phyloP scores from a whole-genome alignment of 2,113 vertebrate genomes.

The Melanocharis versteri region DNA sequence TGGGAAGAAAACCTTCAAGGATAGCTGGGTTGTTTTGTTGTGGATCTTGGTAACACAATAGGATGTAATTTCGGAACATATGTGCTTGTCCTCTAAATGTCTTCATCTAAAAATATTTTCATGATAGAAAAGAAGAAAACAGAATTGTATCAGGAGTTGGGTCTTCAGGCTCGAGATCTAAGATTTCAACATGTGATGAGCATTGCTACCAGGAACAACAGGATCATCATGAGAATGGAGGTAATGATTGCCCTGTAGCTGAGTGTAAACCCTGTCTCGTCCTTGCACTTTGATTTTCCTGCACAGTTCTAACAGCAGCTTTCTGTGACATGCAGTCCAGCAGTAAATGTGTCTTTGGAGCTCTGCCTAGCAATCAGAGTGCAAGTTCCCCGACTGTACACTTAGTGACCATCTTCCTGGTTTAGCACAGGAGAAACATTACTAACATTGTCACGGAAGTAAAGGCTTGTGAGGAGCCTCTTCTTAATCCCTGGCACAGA shows the following conservation, averaged over 20 bases:
- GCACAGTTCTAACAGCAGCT: background rate
- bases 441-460: background rate
- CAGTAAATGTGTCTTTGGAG: background rate
- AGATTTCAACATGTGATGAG: slow-evolving; percentile 92
- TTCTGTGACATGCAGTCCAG: rapidly evolving
- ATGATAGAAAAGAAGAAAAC: slow-evolving; percentile 91
- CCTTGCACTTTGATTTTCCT: background rate
- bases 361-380: background rate
- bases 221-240: slow-evolving; percentile 93
- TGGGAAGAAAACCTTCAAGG: background rate
- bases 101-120: background rate
- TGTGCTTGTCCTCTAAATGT: background rate
- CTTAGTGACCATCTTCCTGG: background rate
- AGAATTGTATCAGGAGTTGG: slow-evolving; percentile 90
- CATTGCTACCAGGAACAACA: slow-evolving; percentile 88
- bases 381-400: rapidly evolving
- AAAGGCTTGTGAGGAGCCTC: background rate
- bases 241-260: slow-evolving; percentile 50
- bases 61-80: background rate
- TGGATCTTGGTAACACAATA: background rate
- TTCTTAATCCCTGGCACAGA: background rate
- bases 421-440: background rate
- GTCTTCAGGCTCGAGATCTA: slow-evolving; percentile 93
- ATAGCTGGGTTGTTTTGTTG: background rate
- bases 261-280: background rate